These are phyloP conservation scores for Pseudoatta argentina DNA, from an alignment of 1,140 invertebrate genomes.

Conservation along the genomic window DNA sequence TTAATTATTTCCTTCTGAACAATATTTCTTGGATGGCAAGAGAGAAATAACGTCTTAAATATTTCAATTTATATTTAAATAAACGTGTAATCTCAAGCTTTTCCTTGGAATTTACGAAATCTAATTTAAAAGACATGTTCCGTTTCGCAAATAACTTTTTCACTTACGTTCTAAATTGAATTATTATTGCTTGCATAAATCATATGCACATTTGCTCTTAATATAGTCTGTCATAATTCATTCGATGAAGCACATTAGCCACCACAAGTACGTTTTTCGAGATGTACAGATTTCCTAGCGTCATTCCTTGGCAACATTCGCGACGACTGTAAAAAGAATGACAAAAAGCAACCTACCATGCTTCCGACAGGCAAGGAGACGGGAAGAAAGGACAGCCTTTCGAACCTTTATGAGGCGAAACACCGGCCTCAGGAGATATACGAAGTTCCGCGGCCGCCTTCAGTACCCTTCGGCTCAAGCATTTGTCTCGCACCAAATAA, in stretches of 20 bases:
- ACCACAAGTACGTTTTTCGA: not conserved
- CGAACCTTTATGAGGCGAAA: conserved; percentile 68
- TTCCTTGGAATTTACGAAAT: not conserved
- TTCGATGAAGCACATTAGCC: conserved; percentile 30
- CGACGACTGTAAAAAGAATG: conserved; percentile 54
- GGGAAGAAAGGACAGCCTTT: conserved; percentile 9
- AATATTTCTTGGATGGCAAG: not conserved
- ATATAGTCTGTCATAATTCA: conserved; percentile 3
- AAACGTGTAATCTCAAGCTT: not conserved
- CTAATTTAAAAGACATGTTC: not conserved
- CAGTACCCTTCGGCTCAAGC: conserved; percentile 70
- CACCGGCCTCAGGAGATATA: conserved; percentile 63
- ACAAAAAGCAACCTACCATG: conserved; percentile 57
- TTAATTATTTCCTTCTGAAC: conserved; percentile 3
- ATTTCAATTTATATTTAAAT: conserved; percentile 39
- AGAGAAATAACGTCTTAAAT: conserved; percentile 7
- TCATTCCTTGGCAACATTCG: conserved; percentile 53
- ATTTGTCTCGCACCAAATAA: conserved; percentile 79
- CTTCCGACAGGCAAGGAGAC: conserved; percentile 31
- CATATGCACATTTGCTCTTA: not conserved
- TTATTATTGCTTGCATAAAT: not conserved
- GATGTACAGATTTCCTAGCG: conserved; percentile 37
- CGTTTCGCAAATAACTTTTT: not conserved
- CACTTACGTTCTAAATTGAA: not conserved
- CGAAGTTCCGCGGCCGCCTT: conserved; percentile 52